Evolutionary conservation across 2,797 vertebrate species (phyloP).

Genomic region (Argya squamiceps): DNA sequence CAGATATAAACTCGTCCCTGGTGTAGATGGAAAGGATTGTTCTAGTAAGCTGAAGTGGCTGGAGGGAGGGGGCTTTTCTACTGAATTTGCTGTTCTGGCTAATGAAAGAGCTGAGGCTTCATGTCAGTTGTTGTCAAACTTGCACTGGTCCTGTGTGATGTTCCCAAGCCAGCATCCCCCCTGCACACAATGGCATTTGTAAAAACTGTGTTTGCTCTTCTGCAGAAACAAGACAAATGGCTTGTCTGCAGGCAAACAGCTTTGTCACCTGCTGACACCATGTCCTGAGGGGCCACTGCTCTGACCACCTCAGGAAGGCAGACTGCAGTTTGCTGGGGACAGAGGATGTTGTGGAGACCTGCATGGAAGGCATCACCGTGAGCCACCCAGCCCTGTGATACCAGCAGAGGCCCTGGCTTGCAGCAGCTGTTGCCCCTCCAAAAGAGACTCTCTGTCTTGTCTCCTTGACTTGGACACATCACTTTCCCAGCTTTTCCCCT

Average conservation of each 20-base stretch:
- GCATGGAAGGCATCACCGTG: fast-evolving
- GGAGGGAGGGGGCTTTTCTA: not conserved
- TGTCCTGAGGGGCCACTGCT: not conserved
- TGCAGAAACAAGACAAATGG: not conserved
- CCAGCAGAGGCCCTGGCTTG: not conserved
- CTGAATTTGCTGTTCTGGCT: not conserved
- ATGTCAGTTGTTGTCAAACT: not conserved
- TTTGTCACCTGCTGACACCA: not conserved
- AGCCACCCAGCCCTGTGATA: fast-evolving
- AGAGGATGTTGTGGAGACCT: not conserved
- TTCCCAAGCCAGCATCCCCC: not conserved
- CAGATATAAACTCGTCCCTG: not conserved
- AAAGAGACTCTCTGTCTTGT: not conserved
- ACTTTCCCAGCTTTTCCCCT: not conserved
- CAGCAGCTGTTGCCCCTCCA: not conserved
- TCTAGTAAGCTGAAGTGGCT: not conserved
- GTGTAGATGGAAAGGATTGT: not conserved
- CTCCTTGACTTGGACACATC: not conserved
- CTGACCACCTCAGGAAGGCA: not conserved
- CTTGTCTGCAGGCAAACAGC: not conserved
- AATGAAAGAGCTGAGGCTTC: not conserved
- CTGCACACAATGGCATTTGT: not conserved
- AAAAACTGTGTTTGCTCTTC: not conserved
- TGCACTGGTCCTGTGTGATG: not conserved
- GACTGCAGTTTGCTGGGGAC: not conserved